These are phyloP conservation scores for Chorisops tibialis DNA, from an alignment of 2,888 invertebrate genomes.

Conservation along the genomic window DNA sequence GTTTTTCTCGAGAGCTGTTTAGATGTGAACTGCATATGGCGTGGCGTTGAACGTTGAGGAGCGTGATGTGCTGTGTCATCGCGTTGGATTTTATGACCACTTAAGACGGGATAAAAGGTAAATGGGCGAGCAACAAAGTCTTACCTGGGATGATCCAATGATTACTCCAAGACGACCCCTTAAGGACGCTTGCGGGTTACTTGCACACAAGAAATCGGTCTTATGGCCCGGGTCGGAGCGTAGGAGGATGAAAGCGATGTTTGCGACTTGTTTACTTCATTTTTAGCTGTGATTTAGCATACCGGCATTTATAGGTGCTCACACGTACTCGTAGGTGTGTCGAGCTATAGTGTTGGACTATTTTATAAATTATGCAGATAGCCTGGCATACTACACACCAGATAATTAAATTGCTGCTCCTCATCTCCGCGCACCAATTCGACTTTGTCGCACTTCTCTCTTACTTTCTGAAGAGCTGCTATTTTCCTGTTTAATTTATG, in stretches of 20 bases:
- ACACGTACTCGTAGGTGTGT: neutral
- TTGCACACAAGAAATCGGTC: neutral
- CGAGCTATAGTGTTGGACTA: neutral
- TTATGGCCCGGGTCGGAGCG: neutral
- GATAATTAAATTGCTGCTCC: too few relatives aligned
- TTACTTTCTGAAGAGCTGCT: too few relatives aligned
- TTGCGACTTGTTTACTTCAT: neutral
- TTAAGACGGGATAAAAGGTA: conserved; percentile 22
- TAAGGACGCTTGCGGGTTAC: neutral
- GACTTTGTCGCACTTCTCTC: too few relatives aligned
- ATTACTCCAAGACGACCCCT: conserved; percentile 7
- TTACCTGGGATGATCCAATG: conserved; percentile 21
- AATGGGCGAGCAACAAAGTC: conserved; percentile 7
- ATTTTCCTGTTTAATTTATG: neutral
- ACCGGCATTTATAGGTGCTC: neutral
- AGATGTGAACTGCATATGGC: neutral
- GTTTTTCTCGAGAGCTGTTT: neutral
- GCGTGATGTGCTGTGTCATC: conserved; percentile 27
- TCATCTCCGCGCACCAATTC: too few relatives aligned
- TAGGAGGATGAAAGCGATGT: conserved; percentile 7
- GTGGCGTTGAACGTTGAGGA: neutral
- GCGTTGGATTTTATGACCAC: conserved; percentile 27
- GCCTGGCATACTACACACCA: neutral
- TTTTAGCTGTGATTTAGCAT: neutral
- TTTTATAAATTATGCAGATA: neutral